Base-by-base conservation (phyloP, 2,888 invertebrate species). In the Linnaemya vulpina region DNA sequence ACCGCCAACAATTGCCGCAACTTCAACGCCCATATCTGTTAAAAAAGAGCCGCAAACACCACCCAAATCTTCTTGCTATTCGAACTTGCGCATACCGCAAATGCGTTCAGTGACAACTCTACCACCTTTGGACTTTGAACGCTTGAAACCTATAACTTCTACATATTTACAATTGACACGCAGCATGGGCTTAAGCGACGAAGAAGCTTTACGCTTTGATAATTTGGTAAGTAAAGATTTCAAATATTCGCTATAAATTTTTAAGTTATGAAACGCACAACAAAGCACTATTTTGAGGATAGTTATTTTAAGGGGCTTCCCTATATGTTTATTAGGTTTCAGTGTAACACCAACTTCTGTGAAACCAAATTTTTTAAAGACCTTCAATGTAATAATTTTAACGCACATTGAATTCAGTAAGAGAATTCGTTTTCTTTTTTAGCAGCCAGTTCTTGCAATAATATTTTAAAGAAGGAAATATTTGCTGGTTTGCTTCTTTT, bases 161-260 rank as follows among this genome's bases (percentile, higher is more conserved):
- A 96, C 97, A 46, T 97, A 97, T 93, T 93, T 98, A 92, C 97
- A 96, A 91, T 95, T 96, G 90, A 96, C 97, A 94, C 94, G 96
- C 91, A 96, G 94, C 91, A 93, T 96, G 92, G 95, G 95, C 79
- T 92, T 95, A 88, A 92, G 94, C 90, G 94, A 95, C 90, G 94
- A 94, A 89, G 94, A 95, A 89, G 94, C 94, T 9, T 89, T 94
- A 87, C 93, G 94, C 88, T 93, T 94, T 87, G 94, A 94, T 88
- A 94, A 93, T 90, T 93, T 94, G 93, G 94, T 94, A 91, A 94
- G 94, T 94, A 90, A 91, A 87, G 91, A 92, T 89, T 92, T 92
- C 53, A 91, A 92, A 86, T 92, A 92, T 87, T 89, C 91, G 11
- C 87, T 92, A 0, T 92, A 89, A 80, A 43, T 13, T 25, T 25